These are phyloP conservation scores for Drepana arcuata DNA, from an alignment of 1,140 invertebrate genomes.

Conservation along the genomic window DNA sequence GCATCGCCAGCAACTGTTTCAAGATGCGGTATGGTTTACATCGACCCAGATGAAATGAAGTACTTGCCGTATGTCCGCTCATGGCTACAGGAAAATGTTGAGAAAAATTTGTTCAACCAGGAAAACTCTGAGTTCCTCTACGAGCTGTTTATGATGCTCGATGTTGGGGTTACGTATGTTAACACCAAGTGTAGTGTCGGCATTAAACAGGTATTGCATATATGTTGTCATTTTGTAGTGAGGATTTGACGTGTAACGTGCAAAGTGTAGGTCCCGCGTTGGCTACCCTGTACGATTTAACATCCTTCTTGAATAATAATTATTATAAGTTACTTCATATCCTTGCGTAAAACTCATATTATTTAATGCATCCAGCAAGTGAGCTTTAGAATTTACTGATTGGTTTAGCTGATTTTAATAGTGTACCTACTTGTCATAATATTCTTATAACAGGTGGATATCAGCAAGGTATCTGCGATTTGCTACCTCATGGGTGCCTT, in stretches of 20 bases:
- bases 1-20: conserved; percentile 93
- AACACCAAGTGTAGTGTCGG: conserved; percentile 50
- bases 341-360: too few species aligned
- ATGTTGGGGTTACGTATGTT: conserved; percentile 70
- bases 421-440: too few species aligned
- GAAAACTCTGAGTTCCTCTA: conserved; percentile 74
- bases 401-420: too few species aligned
- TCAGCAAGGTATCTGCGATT: conserved; percentile 83
- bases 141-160: conserved; percentile 73
- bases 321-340: too few species aligned
- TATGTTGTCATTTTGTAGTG: not conserved
- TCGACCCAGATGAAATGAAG: conserved; percentile 86
- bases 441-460: conserved; percentile 84
- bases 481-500: conserved; percentile 82
- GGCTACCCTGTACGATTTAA: too few species aligned
- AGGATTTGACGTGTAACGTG: too few species aligned
- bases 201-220: conserved; percentile 45
- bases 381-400: too few species aligned
- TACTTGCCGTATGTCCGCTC: conserved; percentile 50
- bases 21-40: conserved; percentile 90
- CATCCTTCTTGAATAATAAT: too few species aligned
- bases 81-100: conserved; percentile 39
- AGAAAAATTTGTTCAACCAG: conserved; percentile 42
- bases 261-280: too few species aligned
- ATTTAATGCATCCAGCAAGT: too few species aligned